phyloP scores from a whole-genome alignment of 2,113 vertebrate species.

The Charina bottae region DNA sequence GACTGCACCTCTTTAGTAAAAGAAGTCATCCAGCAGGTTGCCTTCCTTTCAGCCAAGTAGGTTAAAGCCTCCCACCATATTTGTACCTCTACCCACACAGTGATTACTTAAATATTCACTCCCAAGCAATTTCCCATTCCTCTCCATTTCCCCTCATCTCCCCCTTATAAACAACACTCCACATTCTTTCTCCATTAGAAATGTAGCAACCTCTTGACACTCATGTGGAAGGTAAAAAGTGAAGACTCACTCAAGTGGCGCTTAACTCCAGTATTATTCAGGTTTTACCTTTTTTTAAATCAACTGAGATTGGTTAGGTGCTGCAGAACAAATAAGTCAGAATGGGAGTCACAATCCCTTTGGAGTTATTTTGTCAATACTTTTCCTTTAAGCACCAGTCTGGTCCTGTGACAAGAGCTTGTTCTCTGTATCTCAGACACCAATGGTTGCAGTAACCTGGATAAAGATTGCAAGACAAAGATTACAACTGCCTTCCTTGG shows the following conservation, averaged over 20 bases:
- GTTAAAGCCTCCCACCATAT: no score
- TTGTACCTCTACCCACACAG: no score
- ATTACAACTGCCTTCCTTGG: no score
- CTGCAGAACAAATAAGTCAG: not conserved
- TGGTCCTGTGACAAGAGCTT: not conserved
- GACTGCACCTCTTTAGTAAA: no score
- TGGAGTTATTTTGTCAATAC: not conserved
- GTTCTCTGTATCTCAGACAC: not conserved
- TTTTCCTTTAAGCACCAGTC: not conserved
- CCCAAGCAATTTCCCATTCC: not conserved
- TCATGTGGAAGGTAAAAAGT: not conserved
- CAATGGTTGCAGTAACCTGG: not conserved
- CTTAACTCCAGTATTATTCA: not conserved
- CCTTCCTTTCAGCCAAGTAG: no score
- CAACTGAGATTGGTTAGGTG: not conserved
- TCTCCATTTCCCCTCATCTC: not conserved
- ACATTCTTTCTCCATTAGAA: not conserved
- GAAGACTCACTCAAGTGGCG: not conserved
- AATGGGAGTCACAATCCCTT: not conserved
- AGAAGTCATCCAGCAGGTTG: no score
- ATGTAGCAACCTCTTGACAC: not conserved
- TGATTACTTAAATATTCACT: no score
- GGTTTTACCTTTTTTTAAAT: not conserved
- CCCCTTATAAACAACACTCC: not conserved
- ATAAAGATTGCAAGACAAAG: not conserved